phyloP scores from a whole-genome alignment of 2,113 vertebrate genomes.

The Lipotes vexillifer region DNA sequence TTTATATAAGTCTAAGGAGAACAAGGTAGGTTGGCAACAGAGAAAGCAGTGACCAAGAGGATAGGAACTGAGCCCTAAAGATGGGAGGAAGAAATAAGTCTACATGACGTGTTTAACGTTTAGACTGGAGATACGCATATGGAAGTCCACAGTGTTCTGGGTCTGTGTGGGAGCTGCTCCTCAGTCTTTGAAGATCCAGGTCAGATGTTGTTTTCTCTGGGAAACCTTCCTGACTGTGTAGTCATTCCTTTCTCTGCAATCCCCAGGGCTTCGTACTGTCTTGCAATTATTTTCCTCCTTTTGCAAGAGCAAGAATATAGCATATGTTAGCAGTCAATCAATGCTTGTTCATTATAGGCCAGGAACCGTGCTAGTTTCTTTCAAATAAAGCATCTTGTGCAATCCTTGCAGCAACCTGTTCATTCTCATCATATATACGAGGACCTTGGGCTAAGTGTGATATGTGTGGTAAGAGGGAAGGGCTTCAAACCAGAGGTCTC shows the following conservation, averaged over 20 bases:
- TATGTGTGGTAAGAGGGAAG: background rate
- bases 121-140: no score
- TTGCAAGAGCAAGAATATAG: background rate
- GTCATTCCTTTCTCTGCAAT: background rate
- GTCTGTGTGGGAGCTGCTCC: background rate
- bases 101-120: background rate
- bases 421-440: background rate
- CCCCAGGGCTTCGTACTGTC: background rate
- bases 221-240: background rate
- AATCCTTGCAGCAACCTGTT: background rate
- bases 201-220: background rate
- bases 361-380: background rate
- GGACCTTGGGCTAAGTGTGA: background rate
- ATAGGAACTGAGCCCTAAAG: background rate
- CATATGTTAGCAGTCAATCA: background rate
- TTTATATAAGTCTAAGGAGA: background rate
- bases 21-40: background rate
- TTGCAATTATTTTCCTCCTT: background rate
- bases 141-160: background rate
- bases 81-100: background rate
- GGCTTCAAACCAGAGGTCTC: background rate
- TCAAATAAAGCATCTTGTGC: background rate
- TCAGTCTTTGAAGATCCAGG: background rate
- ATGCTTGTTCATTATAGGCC: background rate
- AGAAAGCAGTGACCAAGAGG: background rate